phyloP scores from a whole-genome alignment of 2,888 invertebrate species.

The Eilema caniola region DNA sequence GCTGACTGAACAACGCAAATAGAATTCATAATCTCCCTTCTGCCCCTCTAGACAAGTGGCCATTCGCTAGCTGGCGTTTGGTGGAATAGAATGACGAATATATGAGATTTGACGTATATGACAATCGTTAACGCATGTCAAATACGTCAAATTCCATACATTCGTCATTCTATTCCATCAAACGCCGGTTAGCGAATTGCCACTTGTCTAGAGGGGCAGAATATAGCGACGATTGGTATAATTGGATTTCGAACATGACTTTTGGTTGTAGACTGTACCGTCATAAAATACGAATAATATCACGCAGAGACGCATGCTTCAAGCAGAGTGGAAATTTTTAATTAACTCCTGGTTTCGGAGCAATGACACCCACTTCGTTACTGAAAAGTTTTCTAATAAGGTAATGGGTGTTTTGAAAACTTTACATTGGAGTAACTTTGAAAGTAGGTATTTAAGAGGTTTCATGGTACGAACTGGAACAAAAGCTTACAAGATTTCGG shows the following conservation, averaged over 20 bases:
- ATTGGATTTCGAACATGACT: not conserved
- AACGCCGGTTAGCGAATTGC: no score
- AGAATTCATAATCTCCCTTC: not conserved
- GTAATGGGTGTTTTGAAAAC: conserved; percentile 13
- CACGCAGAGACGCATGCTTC: conserved; percentile 34
- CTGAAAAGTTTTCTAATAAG: conserved; percentile 24
- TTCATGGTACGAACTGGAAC: not conserved
- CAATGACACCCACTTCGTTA: conserved; percentile 27
- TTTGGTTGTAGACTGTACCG: not conserved
- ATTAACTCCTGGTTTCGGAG: conserved; percentile 57
- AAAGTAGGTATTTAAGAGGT: conserved; percentile 2
- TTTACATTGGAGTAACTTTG: conserved; percentile 5
- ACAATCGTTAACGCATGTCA: no score
- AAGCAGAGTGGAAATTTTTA: conserved; percentile 69
- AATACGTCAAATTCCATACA: no score
- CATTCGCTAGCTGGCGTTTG: no score
- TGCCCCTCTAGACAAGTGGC: no score
- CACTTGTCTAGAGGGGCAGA: no score
- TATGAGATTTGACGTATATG: no score
- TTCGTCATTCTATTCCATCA: no score
- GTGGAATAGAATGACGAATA: no score
- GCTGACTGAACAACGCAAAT: not conserved
- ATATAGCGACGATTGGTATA: not conserved
- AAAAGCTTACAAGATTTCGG: not conserved
- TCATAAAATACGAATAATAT: not conserved